Base-by-base conservation (phyloP, 1,140 invertebrate genomes). In the Anastatus disparis region DNA sequence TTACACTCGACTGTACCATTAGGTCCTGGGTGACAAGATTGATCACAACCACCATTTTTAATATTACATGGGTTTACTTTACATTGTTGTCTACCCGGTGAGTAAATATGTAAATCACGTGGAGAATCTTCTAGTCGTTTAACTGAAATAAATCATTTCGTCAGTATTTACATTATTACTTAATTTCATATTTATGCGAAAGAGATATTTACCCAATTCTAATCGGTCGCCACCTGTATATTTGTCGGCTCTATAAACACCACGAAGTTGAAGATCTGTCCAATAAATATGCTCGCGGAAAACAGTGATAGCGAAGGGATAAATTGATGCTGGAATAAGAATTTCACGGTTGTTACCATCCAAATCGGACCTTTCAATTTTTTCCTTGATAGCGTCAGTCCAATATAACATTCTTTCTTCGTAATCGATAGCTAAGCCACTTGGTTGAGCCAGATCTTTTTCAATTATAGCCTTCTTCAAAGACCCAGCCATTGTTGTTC, bases 361-460 rank as follows among this genome's bases (percentile, higher is more conserved):
- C 6, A 99, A 82, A 81, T 94, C 92, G 0, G 95, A 94, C 20
- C 96, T 86, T 87, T 99, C 98, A 72, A 99, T 99, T 83, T 98
- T 99, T 81, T 99, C 97, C 35, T 95, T 87, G 0, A 97, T 94
- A 0, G 97, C 97, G 85, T 99, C 98, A 0, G 97, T 98, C 97
- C 97, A 99, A 79, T 99, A 99, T 0, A 99, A 84, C 88, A 95
- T 96, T 20, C 92, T 89, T 24, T 98, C 96, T 26, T 98, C 95
- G 79, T 96, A 99, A 86, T 99, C 98, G 35, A 99, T 95, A 0
- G 97, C 94, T 22, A 99, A 85, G 24, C 97, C 97, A 78, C 96
- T 97, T 0, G 97, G 97, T 83, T 98, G 96, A 0, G 96, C 95
- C 0, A 99, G 84, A 72, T 98, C 94, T 76, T 92, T 93, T 31